Base-by-base conservation (phyloP, 2,113 vertebrate species). In the Manacus vitellinus region DNA sequence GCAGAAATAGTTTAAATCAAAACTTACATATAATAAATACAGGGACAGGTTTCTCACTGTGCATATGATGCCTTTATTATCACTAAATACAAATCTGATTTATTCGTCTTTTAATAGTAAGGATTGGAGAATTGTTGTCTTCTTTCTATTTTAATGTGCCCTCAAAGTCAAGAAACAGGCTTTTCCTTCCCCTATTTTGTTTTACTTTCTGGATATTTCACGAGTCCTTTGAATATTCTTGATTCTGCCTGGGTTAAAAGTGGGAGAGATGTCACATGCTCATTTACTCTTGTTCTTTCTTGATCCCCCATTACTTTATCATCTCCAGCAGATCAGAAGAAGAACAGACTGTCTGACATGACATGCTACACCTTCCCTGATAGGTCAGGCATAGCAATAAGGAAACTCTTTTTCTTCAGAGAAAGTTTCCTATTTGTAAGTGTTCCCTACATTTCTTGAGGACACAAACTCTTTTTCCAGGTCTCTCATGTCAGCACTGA, bases 1-100 rank as follows among this genome's bases (percentile, higher is more conserved):
- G 65, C 68, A 88, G 62, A 91, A 87, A 75, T 75, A 65, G 25
- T 65, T 94, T 86, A 94, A 94, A 94, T 91, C 65, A 65, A 87
- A 94, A 41, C 54, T 88, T 91, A 85, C 33, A 43, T 39, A 75
- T 33, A 62, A 87, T 56, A 95, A 84, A 87, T 62, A 65, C 33
- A 85, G 6, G 23, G 58, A 87, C 39, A 72, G 21, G 54, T 17
- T 92, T 91, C 88, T 94, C 65, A 17, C 52, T 49, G 44, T 54
- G 86, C 83, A 85, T 91, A 58, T 79, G 88, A 94, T 94, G 80
- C 88, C 86, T 92, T 94, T 89, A 89, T 97, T 92, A 91, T 43
- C 0, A 3, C 70, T 73, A 89, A 78, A 56, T 39, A 73, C 30
- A 89, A 84, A 68, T 51, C 41, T 49, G 37, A 75, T 80, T 28